Evolutionary conservation across 2,113 vertebrate genomes (phyloP), one percentile per base, ranked within the genome.

Genomic region (Odocoileus virginianus): DNA sequence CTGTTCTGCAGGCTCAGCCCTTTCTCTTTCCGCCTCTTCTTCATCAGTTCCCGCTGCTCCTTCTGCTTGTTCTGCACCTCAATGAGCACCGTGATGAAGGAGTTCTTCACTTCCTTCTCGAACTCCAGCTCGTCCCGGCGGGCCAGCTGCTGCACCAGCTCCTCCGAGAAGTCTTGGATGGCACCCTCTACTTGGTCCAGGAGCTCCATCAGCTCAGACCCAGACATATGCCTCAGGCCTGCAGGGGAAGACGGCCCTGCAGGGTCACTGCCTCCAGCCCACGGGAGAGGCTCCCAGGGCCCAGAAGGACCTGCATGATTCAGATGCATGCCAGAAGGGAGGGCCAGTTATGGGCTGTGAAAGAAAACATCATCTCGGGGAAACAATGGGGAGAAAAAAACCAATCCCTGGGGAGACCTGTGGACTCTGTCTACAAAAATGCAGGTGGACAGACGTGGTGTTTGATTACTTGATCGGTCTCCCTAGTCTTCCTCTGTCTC

Each of bases 21-120:
- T 96, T 99, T 99, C 98, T 99, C 99, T 97, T 99, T 99, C 98
- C 99, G 99, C 33, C 99, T 98, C 95, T 99, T 99, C 76, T 99
- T 99, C 99, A 99, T 99, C 97, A 99, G 97, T 40, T 99, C 99
- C 11, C 99, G 98, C 84, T 99, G 99, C 98, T 99, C 99, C 98
- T 99, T 99, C 99, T 99, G 99, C 98, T 99, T 99, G 99, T 99
- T 99, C 98, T 99, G 99, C 55, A 99, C 99, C 97, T 99, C 99
- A 52, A 99, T 99, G 76, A 99, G 99, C 78, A 99, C 99, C 0
- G 99, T 99, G 98, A 99, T 99, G 98, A 99, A 99, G 14, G 99
- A 99, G 98, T 99, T 99, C 98, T 99, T 99, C 98, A 99, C 99
- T 97, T 99, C 99, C 95, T 99, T 99, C 98, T 99, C 99, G 55